Evolutionary conservation across 2,113 vertebrate genomes (phyloP), one percentile per base, ranked within the genome.

Genomic region (Pica pica): DNA sequence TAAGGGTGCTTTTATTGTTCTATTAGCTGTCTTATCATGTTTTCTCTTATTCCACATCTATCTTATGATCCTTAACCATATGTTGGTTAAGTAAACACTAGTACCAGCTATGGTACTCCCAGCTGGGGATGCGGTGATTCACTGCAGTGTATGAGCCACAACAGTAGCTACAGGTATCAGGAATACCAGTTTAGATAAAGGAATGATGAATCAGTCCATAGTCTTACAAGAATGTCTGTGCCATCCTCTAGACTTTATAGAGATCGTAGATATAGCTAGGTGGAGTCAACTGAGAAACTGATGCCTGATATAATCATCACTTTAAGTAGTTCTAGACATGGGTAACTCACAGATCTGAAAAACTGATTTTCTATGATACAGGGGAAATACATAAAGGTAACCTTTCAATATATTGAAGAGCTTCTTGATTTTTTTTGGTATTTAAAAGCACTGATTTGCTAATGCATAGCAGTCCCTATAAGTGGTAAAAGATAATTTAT

Each of bases 361-460:
- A 86, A 44, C 14, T 60, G 11, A 20, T 89, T 91, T 89, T 77
- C 46, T 61, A 0, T 57, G 16, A 74, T 35, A 77, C 5, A 4
- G 4, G 26, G 13, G 7, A 80, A 89, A 80, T 63, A 55, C 1
- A 47, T 10, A 1, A 5, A 35, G 1, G 5, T 26, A 42, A 26
- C 18, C 11, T 55, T 76, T 59, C 20, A 59, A 7, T 7, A 3
- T 44, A 77, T 89, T 74, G 16, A 56, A 81, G 27, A 37, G 2
- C 59, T 17, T 90, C 4, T 46, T 83, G 7, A 1, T 24, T 10
- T 2, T 2, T 11, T 4, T 49, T 79, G 0, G 1, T 27, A 78
- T 90, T 76, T 60, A 17, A 68, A 73, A 73, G 15, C 13, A 61
- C 7, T 17, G 12, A 49, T 55, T 80, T 83, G 33, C 10, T 79